Base-by-base conservation (phyloP, 2,888 invertebrate genomes). In the Temnothorax unifasciatus region DNA sequence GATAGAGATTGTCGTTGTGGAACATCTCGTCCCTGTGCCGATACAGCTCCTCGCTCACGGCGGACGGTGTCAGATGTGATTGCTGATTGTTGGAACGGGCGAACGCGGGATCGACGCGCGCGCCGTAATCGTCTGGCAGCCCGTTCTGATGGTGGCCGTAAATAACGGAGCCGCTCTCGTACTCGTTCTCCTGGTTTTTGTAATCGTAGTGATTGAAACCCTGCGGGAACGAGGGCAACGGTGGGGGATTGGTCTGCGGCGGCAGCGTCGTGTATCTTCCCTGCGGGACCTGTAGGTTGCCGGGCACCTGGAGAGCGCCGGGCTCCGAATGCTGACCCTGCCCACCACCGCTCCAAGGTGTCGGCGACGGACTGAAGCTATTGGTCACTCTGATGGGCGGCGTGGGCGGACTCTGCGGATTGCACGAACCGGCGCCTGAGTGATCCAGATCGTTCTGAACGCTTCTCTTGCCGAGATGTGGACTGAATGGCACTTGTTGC, bases 121-220 rank as follows among this genome's bases (percentile, higher is more conserved):
- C 89, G 68, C 93, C 89, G 66, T 92, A 93, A 52, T 94, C 93
- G 29, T 93, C 93, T 47, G 89, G 83, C n/a, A 90, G 83, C 6
- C 94, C 92, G 85, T 94, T 93, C 64, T 94, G 93, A 5, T 92
- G 94, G 57, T 95, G 95, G 0, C 94, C 95, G 82, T 95, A 95
- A 82, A 95, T 93, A 0, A 94, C 92, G 3, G 95, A 94, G 0
- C 95, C 95, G 83, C 95, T 94, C 85, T 95, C 95, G 84, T 95
- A 95, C 69, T 95, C 95, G 85, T 95, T 94, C 64, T 94, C 95
- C 61, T 93, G 94, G 63, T 90, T 91, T 79, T 94, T 94, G 86
- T 93, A 95, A 52, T 94, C 94, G 83, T 94, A 94, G 69, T 94
- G 94, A 82, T 92, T 93, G 85, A 93, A 94, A 15, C 92, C 92